phyloP scores from a whole-genome alignment of 2,113 vertebrate species.

The Heloderma charlesbogerti region DNA sequence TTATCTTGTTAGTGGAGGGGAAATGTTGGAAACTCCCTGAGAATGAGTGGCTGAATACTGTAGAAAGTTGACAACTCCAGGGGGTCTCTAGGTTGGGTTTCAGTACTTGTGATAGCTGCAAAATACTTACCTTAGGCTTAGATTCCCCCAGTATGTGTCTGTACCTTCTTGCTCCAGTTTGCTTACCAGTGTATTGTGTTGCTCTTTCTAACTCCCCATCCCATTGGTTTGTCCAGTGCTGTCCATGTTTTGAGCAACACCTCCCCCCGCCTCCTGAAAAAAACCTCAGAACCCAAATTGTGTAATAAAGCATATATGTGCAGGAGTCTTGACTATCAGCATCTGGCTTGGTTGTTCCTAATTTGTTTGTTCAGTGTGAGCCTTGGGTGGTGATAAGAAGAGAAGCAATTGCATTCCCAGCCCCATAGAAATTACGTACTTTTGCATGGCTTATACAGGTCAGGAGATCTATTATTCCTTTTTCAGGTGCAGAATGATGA shows the following conservation, averaged over 20 bases:
- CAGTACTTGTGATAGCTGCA: neutral
- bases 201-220: neutral
- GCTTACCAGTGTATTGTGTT: neutral
- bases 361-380: neutral
- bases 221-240: neutral
- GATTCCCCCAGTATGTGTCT: neutral
- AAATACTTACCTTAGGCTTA: neutral
- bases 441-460: neutral
- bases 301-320: constrained; percentile 23
- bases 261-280: neutral
- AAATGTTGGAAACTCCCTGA: neutral
- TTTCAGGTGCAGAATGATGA: neutral
- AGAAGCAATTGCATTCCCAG: neutral
- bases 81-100: neutral
- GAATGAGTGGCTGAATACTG: neutral
- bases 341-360: neutral
- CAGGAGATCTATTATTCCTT: neutral
- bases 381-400: neutral
- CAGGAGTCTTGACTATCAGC: neutral
- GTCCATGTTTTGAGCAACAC: neutral
- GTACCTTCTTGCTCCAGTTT: neutral
- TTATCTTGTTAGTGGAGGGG: too few relatives aligned
- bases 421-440: neutral
- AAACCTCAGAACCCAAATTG: neutral
- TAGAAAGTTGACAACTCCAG: neutral